Base-by-base conservation (phyloP, 2,888 invertebrate species). In the Ichneumoninae sp. region DNA sequence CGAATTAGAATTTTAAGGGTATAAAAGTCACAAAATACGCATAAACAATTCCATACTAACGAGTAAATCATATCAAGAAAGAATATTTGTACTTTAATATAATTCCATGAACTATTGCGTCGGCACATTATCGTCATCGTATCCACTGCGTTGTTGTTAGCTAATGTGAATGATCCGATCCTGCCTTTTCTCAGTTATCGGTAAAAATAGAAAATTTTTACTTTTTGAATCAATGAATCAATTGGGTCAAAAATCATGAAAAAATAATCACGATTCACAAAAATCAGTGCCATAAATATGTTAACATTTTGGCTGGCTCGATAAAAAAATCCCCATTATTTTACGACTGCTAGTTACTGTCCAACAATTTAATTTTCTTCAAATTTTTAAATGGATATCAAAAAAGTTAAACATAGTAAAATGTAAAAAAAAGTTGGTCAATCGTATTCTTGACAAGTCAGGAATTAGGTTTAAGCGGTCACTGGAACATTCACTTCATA, bases 61-160 rank as follows among this genome's bases (percentile, higher is more conserved):
- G 65, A 81, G 16, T 44, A 4, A 65, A 44, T 57, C 44, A 68
- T 74, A 82, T 72, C 62, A 65, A 80, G 30, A 47, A 54, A 44
- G 8, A 62, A 75, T 57, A 57, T 84, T 80, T 82, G 66, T 80
- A 71, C 79, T 82, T 79, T 76, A 19, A 68, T 75, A 66, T 79
- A 57, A 82, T 33, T 79, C 71, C 44, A n/a, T 26, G 19, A 72
- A 66, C n/a, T 60, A 66, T 66, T 57, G 44, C 16, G 26, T 50
- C 16, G 16, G 40, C 44, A 22, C 66, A 36, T 57, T 52, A 76
- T 71, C 40, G n/a, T 76, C 74, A 72, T 78, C 13, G 44, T 40
- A 60, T 77, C 44, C 33, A 50, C 22, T 26, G 50, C 16, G 22
- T 13, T 36, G n/a, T 52, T 36, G 75, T 77, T 22, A 40, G 16